These are phyloP conservation scores for Oscheius onirici DNA, from an alignment of 2,888 invertebrate genomes.

Conservation along the genomic window DNA sequence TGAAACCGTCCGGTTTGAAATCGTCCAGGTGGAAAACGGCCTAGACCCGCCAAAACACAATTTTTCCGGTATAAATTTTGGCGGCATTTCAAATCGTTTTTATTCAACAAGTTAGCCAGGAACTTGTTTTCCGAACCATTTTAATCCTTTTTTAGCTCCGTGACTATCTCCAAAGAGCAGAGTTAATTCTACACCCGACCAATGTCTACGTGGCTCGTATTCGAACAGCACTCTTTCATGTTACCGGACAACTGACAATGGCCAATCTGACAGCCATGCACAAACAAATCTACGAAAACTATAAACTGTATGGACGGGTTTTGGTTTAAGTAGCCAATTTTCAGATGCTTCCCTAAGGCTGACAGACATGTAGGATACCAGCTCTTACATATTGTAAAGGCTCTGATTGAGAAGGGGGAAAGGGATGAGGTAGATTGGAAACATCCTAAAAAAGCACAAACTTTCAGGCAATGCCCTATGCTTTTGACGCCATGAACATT, in stretches of 20 bases:
- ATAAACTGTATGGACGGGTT: conserved; percentile 47
- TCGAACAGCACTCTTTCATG: conserved; percentile 62
- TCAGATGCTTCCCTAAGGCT: conserved; percentile 66
- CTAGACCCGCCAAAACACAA: too few relatives aligned
- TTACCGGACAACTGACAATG: conserved; percentile 58
- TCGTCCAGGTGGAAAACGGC: too few relatives aligned
- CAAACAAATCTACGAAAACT: conserved; percentile 66
- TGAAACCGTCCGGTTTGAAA: too few relatives aligned
- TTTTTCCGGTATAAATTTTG: too few relatives aligned
- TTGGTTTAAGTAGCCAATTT: neutral
- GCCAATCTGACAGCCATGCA: conserved; percentile 58
- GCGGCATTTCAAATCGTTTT: too few relatives aligned
- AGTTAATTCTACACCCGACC: conserved; percentile 59
- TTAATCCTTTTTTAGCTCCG: conserved; percentile 40
- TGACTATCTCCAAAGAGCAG: conserved; percentile 52
- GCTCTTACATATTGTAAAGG: conserved; percentile 65
- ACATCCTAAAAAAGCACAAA: too few relatives aligned
- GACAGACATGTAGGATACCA: conserved; percentile 70
- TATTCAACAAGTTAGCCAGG: neutral
- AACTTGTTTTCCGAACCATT: neutral
- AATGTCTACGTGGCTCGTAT: conserved; percentile 68
- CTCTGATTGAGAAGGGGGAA: conserved; percentile 59
- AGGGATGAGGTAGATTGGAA: conserved; percentile 51
- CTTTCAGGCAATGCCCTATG: conserved; percentile 63
- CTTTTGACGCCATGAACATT: conserved; percentile 71